A percentile compares a stretch with the other conserved stretches of the same genome.
phyloP scores from a whole-genome alignment of 92 coral and sea anemone genomes.

The Zoanthus solanderi region DNA sequence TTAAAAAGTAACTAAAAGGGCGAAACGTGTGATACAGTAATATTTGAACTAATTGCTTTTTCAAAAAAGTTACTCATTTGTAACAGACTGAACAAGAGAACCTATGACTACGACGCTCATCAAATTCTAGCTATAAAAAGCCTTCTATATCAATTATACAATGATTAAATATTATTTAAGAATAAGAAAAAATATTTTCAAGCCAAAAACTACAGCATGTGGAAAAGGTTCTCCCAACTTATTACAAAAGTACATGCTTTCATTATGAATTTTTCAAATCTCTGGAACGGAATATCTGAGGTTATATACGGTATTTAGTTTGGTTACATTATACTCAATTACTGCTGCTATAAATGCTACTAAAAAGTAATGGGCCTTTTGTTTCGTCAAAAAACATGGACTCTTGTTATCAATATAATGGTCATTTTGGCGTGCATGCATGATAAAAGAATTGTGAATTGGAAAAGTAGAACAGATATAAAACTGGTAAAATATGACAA shows the following conservation, averaged over 20 bases:
- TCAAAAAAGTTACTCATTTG: background rate
- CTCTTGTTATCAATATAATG: background rate
- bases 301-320: background rate
- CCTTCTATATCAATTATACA: background rate
- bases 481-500: background rate
- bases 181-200: background rate
- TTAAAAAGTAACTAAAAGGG: conserved; percentile 14
- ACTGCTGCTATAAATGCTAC: background rate
- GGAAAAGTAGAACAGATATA: background rate
- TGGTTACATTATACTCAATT: background rate
- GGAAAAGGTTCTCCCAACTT: background rate
- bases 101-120: background rate
- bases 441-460: background rate
- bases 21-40: conserved; percentile 20
- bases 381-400: background rate
- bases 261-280: background rate
- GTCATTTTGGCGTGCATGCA: background rate
- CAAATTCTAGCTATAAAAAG: background rate
- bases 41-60: background rate
- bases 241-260: background rate
- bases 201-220: background rate
- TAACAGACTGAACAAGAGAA: background rate
- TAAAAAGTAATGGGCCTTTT: background rate
- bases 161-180: background rate
- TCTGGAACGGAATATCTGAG: background rate